Evolutionary conservation across 2,113 vertebrate genomes (phyloP).

Genomic region (Scortum barcoo): DNA sequence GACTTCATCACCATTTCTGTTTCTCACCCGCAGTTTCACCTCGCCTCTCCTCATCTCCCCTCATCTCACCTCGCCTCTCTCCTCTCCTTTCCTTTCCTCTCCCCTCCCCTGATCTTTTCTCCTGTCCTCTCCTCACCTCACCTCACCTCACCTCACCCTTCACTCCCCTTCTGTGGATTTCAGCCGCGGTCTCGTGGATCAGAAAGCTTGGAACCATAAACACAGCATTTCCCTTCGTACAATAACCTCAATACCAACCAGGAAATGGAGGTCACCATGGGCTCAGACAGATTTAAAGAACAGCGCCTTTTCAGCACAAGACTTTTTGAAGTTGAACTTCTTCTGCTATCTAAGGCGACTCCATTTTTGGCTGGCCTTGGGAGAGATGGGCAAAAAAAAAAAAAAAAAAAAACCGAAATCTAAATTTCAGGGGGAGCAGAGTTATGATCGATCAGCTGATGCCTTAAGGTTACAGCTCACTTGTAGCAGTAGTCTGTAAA

Average conservation of each 20-base stretch:
- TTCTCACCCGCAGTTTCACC: background rate
- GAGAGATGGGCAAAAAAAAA: background rate
- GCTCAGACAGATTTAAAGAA: conserved; percentile 41
- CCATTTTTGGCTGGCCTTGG: background rate
- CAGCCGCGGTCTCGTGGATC: background rate
- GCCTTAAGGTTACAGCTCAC: background rate
- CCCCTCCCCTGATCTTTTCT: background rate
- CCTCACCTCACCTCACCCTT: conserved; percentile 4
- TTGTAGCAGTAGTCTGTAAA: background rate
- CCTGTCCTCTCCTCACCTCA: background rate
- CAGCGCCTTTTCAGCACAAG: conserved; percentile 28
- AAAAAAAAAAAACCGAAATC: no score
- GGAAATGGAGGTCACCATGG: conserved; percentile 51
- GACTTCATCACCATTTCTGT: background rate
- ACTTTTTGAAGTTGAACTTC: conserved; percentile 31
- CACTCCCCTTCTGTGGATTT: conserved; percentile 23
- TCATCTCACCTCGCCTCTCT: conserved; percentile 6
- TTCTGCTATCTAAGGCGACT: conserved; percentile 18
- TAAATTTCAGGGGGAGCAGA: background rate
- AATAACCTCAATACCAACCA: conserved; percentile 41
- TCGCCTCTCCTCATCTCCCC: background rate
- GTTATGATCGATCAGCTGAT: background rate
- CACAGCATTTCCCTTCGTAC: conserved; percentile 40
- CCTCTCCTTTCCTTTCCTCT: background rate
- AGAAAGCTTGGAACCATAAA: conserved; percentile 33